Evolutionary conservation across 2,113 vertebrate genomes (phyloP).

Genomic region (Fregetta grallaria): DNA sequence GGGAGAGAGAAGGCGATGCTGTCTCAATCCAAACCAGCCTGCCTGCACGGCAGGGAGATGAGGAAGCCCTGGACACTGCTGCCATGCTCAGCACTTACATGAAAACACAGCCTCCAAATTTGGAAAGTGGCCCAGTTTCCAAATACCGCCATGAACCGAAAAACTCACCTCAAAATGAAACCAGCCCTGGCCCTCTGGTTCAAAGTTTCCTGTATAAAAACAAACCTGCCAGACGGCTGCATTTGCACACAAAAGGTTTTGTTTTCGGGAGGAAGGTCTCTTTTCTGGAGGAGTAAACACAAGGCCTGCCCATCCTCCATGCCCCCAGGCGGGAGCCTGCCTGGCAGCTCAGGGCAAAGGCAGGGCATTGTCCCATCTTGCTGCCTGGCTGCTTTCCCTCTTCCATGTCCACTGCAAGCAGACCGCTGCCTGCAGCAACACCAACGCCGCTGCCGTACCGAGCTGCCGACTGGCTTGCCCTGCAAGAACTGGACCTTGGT

Average conservation of each 20-base stretch:
- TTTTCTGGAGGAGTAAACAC: constrained; percentile 34
- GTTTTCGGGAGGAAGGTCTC: constrained; percentile 5
- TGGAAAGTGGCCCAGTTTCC: background rate
- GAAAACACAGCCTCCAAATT: background rate
- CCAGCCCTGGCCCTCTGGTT: background rate
- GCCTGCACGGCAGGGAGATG: background rate
- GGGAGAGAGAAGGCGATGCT: background rate
- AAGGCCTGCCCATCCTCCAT: background rate
- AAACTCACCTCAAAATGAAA: background rate
- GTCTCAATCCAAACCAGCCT: background rate
- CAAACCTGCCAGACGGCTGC: background rate
- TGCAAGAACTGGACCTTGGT: background rate
- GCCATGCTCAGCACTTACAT: background rate
- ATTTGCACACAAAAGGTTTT: constrained; percentile 48
- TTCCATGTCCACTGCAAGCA: background rate
- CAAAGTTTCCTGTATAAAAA: constrained; percentile 23
- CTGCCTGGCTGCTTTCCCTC: background rate
- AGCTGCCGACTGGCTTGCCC: fast-evolving
- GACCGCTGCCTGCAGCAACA: background rate
- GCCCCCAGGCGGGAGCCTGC: background rate
- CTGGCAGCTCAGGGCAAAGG: background rate
- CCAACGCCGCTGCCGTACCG: fast-evolving
- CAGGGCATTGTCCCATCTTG: background rate
- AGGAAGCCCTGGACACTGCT: background rate
- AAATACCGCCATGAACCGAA: background rate